A percentile compares a stretch with the other conserved stretches of the same genome.
Conservation (phyloP, 2,888 invertebrate species). For the Molorchus minor region DNA sequence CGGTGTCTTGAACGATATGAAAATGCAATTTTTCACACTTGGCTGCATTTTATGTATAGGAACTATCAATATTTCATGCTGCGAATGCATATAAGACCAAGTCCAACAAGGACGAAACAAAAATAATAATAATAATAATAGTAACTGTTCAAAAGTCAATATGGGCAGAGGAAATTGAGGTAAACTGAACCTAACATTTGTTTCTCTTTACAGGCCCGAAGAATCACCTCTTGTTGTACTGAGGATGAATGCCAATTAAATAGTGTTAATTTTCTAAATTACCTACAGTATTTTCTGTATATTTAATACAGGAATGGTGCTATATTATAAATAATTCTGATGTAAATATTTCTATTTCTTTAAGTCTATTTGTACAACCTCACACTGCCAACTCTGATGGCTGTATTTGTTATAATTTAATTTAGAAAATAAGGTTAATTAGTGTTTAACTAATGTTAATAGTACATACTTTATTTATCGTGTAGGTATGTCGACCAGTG, state of each 20-base stretch:
- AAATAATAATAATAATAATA: too few relatives aligned
- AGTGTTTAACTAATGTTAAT: conserved; percentile 46
- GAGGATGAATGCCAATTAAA: neutral
- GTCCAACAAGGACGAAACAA: too few relatives aligned
- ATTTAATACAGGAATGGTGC: conserved; percentile 1
- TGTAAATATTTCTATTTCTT: conserved; percentile 37
- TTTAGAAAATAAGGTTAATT: conserved; percentile 24
- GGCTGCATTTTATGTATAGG: too few relatives aligned
- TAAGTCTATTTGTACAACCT: conserved; percentile 15
- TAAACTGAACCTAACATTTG: too few relatives aligned
- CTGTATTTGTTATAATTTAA: conserved; percentile 18
- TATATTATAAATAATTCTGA: conserved; percentile 17
- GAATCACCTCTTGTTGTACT: conserved; percentile 1
- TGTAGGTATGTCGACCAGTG: conserved; percentile 51
- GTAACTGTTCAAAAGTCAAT: too few relatives aligned
- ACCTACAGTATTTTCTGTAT: conserved; percentile 13
- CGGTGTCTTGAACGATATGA: too few relatives aligned
- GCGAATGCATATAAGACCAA: too few relatives aligned
- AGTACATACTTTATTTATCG: conserved; percentile 46
- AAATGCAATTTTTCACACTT: too few relatives aligned
- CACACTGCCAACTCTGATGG: conserved; percentile 26
- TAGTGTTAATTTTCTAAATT: conserved; percentile 24
- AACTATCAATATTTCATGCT: too few relatives aligned
- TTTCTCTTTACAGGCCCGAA: conserved; percentile 16
- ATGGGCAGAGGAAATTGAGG: too few relatives aligned